phyloP scores from a whole-genome alignment of 1,140 invertebrate genomes.

The Atta texana region DNA sequence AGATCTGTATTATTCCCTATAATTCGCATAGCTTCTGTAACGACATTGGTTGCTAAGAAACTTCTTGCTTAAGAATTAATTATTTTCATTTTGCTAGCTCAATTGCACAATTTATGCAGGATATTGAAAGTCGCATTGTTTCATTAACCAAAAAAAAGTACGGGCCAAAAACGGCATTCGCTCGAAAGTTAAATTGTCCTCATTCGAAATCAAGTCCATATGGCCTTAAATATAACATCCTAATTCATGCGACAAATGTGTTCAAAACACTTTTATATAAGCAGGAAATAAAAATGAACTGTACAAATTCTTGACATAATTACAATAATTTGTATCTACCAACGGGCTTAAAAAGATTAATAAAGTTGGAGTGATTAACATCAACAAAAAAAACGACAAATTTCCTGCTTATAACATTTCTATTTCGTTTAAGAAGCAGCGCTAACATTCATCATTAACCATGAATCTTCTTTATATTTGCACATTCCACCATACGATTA shows the following conservation, averaged over 20 bases:
- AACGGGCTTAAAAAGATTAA: background rate
- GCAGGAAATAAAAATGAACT: constrained; percentile 37
- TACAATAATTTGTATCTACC: constrained; percentile 7
- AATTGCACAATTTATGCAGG: constrained; percentile 16
- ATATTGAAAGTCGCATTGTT: constrained; percentile 19
- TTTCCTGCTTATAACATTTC: constrained; percentile 45
- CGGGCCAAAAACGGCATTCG: background rate
- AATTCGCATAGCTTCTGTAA: constrained; percentile 15
- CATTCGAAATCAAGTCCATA: background rate
- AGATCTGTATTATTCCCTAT: constrained; percentile 1
- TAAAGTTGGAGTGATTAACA: background rate
- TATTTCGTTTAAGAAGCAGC: constrained; percentile 17
- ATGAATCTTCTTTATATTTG: constrained; percentile 14
- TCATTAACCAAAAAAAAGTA: background rate
- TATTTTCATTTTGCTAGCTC: constrained; percentile 1
- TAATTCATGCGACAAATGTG: constrained; percentile 13
- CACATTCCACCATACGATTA: constrained; percentile 40
- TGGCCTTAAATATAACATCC: constrained; percentile 47
- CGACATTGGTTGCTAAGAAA: background rate
- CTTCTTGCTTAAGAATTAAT: background rate
- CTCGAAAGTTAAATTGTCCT: background rate
- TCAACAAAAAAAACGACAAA: background rate
- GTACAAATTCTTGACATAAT: constrained; percentile 16
- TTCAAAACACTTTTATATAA: constrained; percentile 20
- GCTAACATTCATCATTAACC: constrained; percentile 32